Evolutionary conservation across 2,113 vertebrate species (phyloP).

Genomic region (Cichladusa arquata): DNA sequence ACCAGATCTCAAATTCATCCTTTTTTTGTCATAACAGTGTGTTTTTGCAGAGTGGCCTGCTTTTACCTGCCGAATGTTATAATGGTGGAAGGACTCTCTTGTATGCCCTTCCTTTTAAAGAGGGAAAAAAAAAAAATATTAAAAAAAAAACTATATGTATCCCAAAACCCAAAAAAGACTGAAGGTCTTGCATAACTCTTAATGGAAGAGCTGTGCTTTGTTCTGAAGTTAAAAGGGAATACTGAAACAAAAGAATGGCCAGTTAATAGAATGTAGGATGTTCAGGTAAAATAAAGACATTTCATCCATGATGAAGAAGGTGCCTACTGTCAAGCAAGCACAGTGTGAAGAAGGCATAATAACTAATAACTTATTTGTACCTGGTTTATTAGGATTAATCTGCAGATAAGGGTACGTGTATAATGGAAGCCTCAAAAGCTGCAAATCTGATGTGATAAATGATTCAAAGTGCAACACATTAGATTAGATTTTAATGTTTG

Average conservation of each 20-base stretch:
- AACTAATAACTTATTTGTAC: conserved; percentile 51
- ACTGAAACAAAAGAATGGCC: neutral
- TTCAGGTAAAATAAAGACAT: conserved; percentile 26
- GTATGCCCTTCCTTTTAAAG: neutral
- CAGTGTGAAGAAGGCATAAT: conserved; percentile 33
- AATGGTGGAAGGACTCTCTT: neutral
- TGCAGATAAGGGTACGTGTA: conserved; percentile 21
- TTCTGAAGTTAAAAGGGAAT: neutral
- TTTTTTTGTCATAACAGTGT: neutral
- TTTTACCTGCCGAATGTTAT: neutral
- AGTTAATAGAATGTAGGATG: conserved; percentile 9
- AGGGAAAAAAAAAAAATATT: neutral
- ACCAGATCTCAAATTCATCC: neutral
- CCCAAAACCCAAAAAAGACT: neutral
- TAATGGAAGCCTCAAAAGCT: conserved; percentile 63
- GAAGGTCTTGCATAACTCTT: neutral
- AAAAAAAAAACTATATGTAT: neutral
- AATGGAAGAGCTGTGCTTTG: neutral
- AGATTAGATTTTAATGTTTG: conserved; percentile 69
- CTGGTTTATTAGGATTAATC: conserved; percentile 67
- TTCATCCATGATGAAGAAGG: conserved; percentile 1
- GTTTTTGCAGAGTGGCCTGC: neutral
- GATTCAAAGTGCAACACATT: conserved; percentile 51
- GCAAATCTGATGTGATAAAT: conserved; percentile 63
- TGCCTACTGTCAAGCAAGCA: conserved; percentile 1